Evolutionary conservation across 2,888 invertebrate species (phyloP), one percentile per base, ranked within the genome.

Genomic region (Thymelicus acteon): DNA sequence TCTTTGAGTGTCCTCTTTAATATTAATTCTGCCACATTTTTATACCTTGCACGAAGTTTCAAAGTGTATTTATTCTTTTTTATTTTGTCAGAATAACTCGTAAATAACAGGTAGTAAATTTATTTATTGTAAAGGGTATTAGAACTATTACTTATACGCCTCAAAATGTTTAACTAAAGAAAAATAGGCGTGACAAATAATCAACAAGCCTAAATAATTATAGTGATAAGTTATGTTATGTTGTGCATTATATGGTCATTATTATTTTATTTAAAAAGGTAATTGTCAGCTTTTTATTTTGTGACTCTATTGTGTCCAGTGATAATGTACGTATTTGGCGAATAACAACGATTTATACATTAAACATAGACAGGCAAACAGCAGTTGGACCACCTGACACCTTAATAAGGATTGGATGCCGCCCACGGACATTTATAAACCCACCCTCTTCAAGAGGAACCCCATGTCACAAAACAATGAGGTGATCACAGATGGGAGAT

Each of bases 11-110:
- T 60, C 15, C 54, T 54, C 24, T 24, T 54, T 54, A 54, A 24
- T 54, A 54, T 54, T 54, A 54, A 54, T 24, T 54, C 54, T 19
- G 58, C 58, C 37, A 39, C n/a, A 58, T 58, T 39, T 39, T 58
- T 39, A 39, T 58, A 39, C 37, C 12, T 52, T 24, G 10, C 4
- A 12, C 5, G 54, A 24, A 54, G 12, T 54, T 24, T 54, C 54
- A 24, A 54, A 54, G 54, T 24, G 10, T 5, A 10, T 24, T 7
- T 54, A 19, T 54, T 54, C 5, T 54, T 0, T 54, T 54, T 54
- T 54, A 24, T 54, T 19, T 24, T 10, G 54, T 12, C 1, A 24
- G 7, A n/a, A 19, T 10, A n/a, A 10, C 44, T 10, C 8, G 8
- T 6, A 54, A 24, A 24, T 54, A 24, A 7, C 54, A 10, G 19